Conservation (phyloP, 2,888 invertebrate genomes). For the Diaperis boleti region DNA sequence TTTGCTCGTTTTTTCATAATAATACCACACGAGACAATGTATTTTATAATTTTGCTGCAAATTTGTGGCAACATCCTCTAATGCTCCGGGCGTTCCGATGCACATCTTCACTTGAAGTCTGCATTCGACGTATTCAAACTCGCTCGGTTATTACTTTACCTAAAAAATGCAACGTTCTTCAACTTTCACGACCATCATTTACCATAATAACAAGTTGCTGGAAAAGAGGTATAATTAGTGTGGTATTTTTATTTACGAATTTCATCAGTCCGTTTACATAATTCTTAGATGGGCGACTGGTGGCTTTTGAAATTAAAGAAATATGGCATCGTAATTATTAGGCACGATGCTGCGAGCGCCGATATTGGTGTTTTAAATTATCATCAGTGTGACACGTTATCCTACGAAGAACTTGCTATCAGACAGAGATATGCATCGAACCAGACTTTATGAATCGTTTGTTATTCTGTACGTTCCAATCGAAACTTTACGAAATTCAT, state of each 20-base stretch:
- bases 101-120: no score
- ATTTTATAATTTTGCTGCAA: slow-evolving; percentile 12
- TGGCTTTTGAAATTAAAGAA: slow-evolving; percentile 1
- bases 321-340: slow-evolving; percentile 1
- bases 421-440: slow-evolving; percentile 19
- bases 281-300: not conserved
- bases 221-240: slow-evolving; percentile 5
- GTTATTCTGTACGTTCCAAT: slow-evolving; percentile 27
- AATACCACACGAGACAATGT: slow-evolving; percentile 8
- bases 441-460: slow-evolving; percentile 28
- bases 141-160: not conserved
- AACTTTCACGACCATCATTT: slow-evolving; percentile 2
- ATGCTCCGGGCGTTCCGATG: no score
- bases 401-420: not conserved
- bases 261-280: slow-evolving; percentile 10
- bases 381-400: slow-evolving; percentile 17
- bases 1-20: slow-evolving; percentile 8
- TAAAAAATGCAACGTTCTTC: not conserved
- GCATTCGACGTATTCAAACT: no score
- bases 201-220: slow-evolving; percentile 1
- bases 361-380: slow-evolving; percentile 12
- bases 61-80: slow-evolving; percentile 12
- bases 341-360: not conserved
- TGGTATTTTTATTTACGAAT: not conserved
- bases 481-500: slow-evolving; percentile 24